phyloP scores from a whole-genome alignment of 2,888 invertebrate species.

The Tiliacea citrago region DNA sequence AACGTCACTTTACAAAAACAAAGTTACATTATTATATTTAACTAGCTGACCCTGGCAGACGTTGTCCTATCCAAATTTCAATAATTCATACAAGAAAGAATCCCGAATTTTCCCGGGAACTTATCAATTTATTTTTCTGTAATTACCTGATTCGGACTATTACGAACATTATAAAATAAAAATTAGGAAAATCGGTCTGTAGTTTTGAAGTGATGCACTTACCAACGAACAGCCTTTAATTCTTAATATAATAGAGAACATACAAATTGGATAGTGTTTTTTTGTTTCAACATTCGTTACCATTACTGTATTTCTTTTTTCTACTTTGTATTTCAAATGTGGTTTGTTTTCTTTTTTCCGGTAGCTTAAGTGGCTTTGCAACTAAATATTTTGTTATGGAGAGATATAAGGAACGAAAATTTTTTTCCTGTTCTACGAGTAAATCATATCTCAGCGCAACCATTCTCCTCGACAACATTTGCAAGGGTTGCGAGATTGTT shows the following conservation, averaged over 20 bases:
- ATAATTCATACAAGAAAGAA: too few species aligned
- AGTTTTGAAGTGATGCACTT: too few species aligned
- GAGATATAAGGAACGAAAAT: background rate
- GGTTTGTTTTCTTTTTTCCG: constrained; percentile 24
- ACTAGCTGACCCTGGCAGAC: too few species aligned
- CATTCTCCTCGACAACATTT: constrained; percentile 5
- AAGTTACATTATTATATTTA: background rate
- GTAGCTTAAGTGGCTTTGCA: constrained; percentile 6
- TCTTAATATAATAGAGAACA: too few species aligned
- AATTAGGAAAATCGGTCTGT: too few species aligned
- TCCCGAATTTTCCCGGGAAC: too few species aligned
- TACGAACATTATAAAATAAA: too few species aligned
- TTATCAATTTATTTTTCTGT: too few species aligned
- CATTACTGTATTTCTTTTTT: constrained; percentile 11
- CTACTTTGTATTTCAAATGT: constrained; percentile 8
- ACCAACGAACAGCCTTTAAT: too few species aligned
- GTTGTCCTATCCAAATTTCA: too few species aligned
- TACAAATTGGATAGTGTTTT: background rate
- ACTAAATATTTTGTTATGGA: constrained; percentile 23
- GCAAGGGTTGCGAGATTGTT: constrained; percentile 1
- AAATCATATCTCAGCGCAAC: constrained; percentile 33
- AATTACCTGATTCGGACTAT: too few species aligned
- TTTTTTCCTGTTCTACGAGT: constrained; percentile 22
- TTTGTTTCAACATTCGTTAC: background rate
- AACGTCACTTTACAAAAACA: background rate